Percentiles rank a stretch among this genome's conserved stretches.
phyloP scores from a whole-genome alignment of 1,140 invertebrate species.

The Geopemphigus sp. region DNA sequence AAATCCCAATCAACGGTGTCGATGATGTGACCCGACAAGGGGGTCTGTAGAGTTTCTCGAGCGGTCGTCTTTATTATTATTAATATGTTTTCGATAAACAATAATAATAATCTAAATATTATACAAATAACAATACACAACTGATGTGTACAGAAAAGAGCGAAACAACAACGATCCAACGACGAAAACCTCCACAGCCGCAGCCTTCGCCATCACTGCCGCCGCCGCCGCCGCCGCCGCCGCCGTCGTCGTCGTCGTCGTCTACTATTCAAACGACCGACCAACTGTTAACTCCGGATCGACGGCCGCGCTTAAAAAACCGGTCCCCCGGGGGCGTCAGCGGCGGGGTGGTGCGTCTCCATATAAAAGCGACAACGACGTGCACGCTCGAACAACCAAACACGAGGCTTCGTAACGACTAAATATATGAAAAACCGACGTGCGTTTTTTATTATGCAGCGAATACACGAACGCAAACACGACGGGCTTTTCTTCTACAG shows the following conservation, averaged over 20 bases:
- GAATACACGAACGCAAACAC: neutral
- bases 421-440: neutral
- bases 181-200: too few species aligned
- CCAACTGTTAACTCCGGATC: constrained; percentile 14
- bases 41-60: neutral
- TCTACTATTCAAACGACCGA: neutral
- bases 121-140: neutral
- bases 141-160: neutral
- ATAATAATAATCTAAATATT: neutral
- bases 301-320: constrained; percentile 16
- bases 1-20: neutral
- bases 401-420: neutral
- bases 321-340: neutral
- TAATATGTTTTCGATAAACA: neutral
- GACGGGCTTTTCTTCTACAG: neutral
- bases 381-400: neutral
- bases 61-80: neutral
- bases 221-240: neutral
- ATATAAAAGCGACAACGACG: constrained; percentile 33
- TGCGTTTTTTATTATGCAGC: neutral
- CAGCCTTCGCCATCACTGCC: too few species aligned
- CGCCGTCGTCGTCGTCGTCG: neutral
- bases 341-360: neutral
- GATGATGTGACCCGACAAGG: neutral
- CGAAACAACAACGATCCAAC: neutral